These are phyloP conservation scores for Luperina testacea DNA, from an alignment of 2,888 invertebrate species.

Conservation along the genomic window DNA sequence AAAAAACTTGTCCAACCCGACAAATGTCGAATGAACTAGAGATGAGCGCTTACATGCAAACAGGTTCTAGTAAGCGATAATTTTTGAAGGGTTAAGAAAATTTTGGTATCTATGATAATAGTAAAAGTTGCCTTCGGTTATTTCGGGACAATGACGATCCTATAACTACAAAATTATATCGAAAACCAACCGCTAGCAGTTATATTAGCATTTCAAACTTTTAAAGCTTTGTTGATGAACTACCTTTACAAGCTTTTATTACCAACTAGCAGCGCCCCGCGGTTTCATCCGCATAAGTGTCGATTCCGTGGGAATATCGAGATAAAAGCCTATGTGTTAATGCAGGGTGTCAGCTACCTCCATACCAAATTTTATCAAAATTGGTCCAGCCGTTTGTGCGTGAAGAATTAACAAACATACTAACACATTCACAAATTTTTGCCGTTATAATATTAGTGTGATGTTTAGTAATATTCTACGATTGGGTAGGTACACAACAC, in stretches of 20 bases:
- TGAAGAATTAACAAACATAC: too few species aligned
- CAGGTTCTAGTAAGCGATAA: neutral
- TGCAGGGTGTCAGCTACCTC: too few species aligned
- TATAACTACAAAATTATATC: neutral
- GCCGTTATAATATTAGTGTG: too few species aligned
- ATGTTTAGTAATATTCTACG: neutral
- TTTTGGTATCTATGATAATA: neutral
- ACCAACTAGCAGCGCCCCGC: too few species aligned
- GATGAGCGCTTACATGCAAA: neutral
- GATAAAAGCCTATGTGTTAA: too few species aligned
- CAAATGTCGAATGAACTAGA: neutral
- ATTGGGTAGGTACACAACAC: neutral
- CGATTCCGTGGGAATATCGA: too few species aligned
- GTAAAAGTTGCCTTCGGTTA: neutral
- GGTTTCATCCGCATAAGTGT: too few species aligned
- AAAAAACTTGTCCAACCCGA: too few species aligned
- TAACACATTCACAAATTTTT: too few species aligned
- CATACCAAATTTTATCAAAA: too few species aligned
- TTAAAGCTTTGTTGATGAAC: neutral
- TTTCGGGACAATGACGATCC: too few species aligned
- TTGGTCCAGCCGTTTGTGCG: too few species aligned
- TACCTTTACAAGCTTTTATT: neutral
- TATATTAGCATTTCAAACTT: neutral
- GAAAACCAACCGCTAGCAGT: neutral
- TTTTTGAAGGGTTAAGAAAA: neutral